Base-by-base conservation (phyloP, 1,140 invertebrate genomes). In the Platyscapa corneri region DNA sequence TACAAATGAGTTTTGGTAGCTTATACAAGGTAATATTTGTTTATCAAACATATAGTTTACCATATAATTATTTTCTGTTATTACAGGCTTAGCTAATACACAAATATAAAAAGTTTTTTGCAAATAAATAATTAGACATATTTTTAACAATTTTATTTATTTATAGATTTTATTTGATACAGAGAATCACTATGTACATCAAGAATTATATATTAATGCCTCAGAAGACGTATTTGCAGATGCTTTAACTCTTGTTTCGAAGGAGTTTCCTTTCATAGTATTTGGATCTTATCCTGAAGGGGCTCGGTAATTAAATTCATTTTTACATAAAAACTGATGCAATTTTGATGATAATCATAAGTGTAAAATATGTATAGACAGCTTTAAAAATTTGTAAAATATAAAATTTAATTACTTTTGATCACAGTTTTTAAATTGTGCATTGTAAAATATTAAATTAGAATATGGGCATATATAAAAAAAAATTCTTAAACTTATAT, bases 1-100 rank as follows among this genome's bases (percentile, higher is more conserved):
- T 97, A 72, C 92, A 96, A 88, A 92, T 90, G 78, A 93, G 94
- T n/a, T 96, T 97, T 86, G 87, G 88, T n/a, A 88, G 88, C 75
- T 89, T 95, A 37, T 92, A 86, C 70, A 89, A 92, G 89, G 93
- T 93, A 92, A 86, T 87, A 53, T 53, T 53, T 16, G 65, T 82
- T 42, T 34, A 67, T 53, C 34, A 42, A 42, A 53, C 78, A 79
- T 86, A 80, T 78, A 34, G 12, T 46, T 5, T 46, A 46, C 12
- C 12, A 46, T 46, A 46, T 46, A 46, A 7, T 46, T 46, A 46
- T 46, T 46, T 46, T n/a, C n/a, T n/a, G n/a, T n/a, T n/a, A n/a
- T n/a, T n/a, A n/a, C n/a, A n/a, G n/a, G n/a, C n/a, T n/a, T n/a
- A n/a, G n/a, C n/a, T n/a, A n/a, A n/a, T n/a, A n/a, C n/a, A n/a